phyloP scores from a whole-genome alignment of 2,888 invertebrate species.

The Oscheius myriophilus region DNA sequence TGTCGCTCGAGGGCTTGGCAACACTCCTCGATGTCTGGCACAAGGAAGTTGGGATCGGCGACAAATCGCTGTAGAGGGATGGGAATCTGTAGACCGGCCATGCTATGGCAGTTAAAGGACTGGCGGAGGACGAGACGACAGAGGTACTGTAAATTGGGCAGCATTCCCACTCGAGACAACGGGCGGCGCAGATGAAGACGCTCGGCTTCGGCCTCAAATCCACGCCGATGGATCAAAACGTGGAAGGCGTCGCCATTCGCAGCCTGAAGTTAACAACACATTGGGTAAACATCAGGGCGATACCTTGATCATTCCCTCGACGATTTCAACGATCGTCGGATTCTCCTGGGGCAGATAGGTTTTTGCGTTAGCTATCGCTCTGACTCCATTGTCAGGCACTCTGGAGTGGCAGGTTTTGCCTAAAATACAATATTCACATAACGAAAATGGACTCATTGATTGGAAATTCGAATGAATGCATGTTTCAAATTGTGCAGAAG shows the following conservation, averaged over 20 bases:
- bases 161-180: constrained; percentile 30
- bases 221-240: constrained; percentile 45
- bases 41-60: constrained; percentile 41
- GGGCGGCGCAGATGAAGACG: constrained; percentile 39
- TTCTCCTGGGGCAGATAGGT: background rate
- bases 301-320: constrained; percentile 23
- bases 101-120: background rate
- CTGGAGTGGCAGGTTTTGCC: constrained; percentile 39
- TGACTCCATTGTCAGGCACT: background rate
- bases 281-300: background rate
- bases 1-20: constrained; percentile 23
- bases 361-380: too few relatives aligned
- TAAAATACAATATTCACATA: too few relatives aligned
- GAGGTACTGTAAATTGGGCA: constrained; percentile 47
- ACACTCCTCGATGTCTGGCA: constrained; percentile 38
- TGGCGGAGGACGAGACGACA: constrained; percentile 35
- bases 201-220: constrained; percentile 43
- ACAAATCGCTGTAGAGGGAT: constrained; percentile 34
- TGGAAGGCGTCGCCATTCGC: constrained; percentile 37
- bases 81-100: background rate
- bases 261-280: constrained; percentile 30
- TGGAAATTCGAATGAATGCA: too few relatives aligned
- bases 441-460: too few relatives aligned
- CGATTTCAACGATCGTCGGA: constrained; percentile 7
- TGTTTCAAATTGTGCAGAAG: too few relatives aligned